Conservation (phyloP, 2,888 invertebrate genomes). For the Congeria kusceri region DNA sequence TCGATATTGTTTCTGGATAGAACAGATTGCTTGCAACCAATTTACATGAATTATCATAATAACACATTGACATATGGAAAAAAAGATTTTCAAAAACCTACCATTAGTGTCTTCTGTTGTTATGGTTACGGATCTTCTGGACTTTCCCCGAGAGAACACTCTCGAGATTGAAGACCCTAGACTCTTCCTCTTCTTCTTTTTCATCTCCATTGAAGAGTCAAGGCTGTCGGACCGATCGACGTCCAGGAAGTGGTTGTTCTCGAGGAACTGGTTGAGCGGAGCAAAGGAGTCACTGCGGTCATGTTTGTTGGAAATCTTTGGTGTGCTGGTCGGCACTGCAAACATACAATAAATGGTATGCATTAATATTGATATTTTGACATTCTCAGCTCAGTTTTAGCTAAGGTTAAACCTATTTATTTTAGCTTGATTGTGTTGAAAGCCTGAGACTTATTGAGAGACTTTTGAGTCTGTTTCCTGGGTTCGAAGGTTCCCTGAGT, state of each 20-base stretch:
- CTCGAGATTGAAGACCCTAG: slow-evolving; percentile 78
- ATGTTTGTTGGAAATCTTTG: slow-evolving; percentile 60
- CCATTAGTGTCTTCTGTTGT: slow-evolving; percentile 72
- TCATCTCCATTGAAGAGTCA: slow-evolving; percentile 56
- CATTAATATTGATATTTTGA: too few species aligned
- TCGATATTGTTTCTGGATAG: too few species aligned
- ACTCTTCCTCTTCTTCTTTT: slow-evolving; percentile 76
- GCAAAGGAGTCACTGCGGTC: slow-evolving; percentile 66
- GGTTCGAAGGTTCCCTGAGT: too few species aligned
- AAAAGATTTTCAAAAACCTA: slow-evolving; percentile 43
- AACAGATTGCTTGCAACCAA: too few species aligned
- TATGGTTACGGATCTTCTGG: slow-evolving; percentile 78
- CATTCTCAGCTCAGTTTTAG: too few species aligned
- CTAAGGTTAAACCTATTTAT: too few species aligned
- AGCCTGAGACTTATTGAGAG: too few species aligned
- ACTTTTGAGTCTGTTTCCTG: too few species aligned
- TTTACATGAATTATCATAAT: too few species aligned
- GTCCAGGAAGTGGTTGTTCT: slow-evolving; percentile 57
- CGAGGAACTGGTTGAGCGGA: slow-evolving; percentile 64
- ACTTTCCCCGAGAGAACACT: slow-evolving; percentile 76
- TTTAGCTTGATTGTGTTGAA: too few species aligned
- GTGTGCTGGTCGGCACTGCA: slow-evolving; percentile 71
- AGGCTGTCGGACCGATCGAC: slow-evolving; percentile 51
- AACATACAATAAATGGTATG: not conserved
- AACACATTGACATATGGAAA: too few species aligned